phyloP scores from a whole-genome alignment of 2,797 vertebrate species.

The Huso huso region DNA sequence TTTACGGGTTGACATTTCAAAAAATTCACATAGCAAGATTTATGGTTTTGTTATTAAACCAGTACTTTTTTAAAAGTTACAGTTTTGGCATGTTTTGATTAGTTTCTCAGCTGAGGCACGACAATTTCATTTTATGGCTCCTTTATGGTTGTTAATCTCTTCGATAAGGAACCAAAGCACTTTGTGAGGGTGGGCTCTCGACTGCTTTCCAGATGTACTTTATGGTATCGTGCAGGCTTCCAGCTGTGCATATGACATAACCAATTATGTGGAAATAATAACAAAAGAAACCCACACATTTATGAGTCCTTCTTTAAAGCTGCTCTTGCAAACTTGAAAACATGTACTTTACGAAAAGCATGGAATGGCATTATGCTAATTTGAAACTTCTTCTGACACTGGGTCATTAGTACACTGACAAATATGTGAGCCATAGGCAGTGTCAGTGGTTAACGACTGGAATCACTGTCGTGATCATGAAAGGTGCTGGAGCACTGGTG shows the following conservation, averaged over 20 bases:
- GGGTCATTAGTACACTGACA: not conserved
- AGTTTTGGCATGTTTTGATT: not conserved
- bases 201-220: constrained; percentile 1
- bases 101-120: not conserved
- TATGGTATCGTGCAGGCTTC: not conserved
- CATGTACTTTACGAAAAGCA: not conserved
- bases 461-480: not conserved
- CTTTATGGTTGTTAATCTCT: not conserved
- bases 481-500: no score
- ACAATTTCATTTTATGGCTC: not conserved
- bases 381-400: not conserved
- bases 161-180: not conserved
- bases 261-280: not conserved
- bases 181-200: not conserved
- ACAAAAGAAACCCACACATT: not conserved
- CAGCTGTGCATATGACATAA: not conserved
- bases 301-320: not conserved
- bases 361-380: not conserved
- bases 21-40: no score
- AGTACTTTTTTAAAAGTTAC: no score
- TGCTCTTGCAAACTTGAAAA: not conserved
- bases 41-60: no score
- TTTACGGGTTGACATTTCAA: no score
- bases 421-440: not conserved
- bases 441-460: not conserved